phyloP scores from a whole-genome alignment of 2,888 invertebrate genomes.

The Oligia latruncula region DNA sequence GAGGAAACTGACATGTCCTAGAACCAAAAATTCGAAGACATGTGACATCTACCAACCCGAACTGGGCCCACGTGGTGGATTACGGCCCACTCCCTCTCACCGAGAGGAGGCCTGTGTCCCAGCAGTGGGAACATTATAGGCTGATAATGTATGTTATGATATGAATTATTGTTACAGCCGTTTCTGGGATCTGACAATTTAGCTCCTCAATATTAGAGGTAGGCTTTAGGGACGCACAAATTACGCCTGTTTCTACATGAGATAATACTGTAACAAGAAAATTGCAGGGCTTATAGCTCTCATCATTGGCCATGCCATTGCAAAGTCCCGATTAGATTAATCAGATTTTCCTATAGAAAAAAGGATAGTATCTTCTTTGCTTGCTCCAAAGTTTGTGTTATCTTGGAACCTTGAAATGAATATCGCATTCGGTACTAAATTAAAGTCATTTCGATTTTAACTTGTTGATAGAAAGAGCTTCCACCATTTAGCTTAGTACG shows the following conservation, averaged over 20 bases:
- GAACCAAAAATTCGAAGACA: too few species aligned
- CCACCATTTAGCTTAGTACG: slow-evolving; percentile 8
- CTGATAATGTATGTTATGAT: too few species aligned
- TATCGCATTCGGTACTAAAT: not conserved
- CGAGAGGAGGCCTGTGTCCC: too few species aligned
- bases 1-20: too few species aligned
- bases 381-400: not conserved
- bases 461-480: slow-evolving; percentile 38
- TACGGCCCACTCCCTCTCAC: too few species aligned
- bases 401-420: not conserved
- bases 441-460: slow-evolving; percentile 16
- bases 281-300: not conserved
- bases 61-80: too few species aligned
- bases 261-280: not conserved
- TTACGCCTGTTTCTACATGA: not conserved
- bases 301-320: not conserved
- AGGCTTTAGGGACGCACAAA: not conserved
- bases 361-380: not conserved
- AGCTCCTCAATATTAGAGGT: not conserved
- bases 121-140: too few species aligned
- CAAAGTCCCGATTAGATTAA: not conserved
- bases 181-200: not conserved
- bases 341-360: not conserved
- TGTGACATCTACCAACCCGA: too few species aligned
- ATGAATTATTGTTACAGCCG: too few species aligned